A percentile compares a stretch with the other conserved stretches of the same genome.
Evolutionary conservation across 92 coral and sea anemone species (phyloP).

Genomic region (Porites divaricata): DNA sequence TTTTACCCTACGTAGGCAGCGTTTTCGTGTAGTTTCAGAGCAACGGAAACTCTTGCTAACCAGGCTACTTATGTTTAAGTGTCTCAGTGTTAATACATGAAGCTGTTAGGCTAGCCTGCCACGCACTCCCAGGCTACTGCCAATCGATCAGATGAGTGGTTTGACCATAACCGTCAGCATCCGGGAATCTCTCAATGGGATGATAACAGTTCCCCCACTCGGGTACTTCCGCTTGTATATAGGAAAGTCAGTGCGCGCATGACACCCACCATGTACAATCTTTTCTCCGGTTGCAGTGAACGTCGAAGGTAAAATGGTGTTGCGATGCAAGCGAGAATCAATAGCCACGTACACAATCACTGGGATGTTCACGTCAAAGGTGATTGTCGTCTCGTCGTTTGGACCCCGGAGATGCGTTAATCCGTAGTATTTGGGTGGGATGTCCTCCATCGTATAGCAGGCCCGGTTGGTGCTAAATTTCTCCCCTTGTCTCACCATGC

Average conservation of each 20-base stretch:
- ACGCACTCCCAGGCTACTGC: background rate
- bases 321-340: slow-evolving; percentile 68
- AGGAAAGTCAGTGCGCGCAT: slow-evolving; percentile 74
- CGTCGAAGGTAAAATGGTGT: slow-evolving; percentile 44
- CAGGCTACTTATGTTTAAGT: no score
- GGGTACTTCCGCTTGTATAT: slow-evolving; percentile 60
- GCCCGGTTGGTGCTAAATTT: slow-evolving; percentile 87
- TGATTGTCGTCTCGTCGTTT: slow-evolving; percentile 32
- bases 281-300: slow-evolving; percentile 81
- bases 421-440: slow-evolving; percentile 92
- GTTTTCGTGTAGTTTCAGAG: no score
- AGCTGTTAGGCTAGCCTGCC: no score
- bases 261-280: slow-evolving; percentile 91
- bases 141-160: slow-evolving; percentile 36
- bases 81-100: no score
- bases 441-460: slow-evolving; percentile 80
- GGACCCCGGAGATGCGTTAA: slow-evolving; percentile 86
- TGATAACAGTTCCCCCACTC: slow-evolving; percentile 66
- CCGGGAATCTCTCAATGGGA: slow-evolving; percentile 61
- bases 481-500: slow-evolving; percentile 92
- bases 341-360: slow-evolving; percentile 79
- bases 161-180: slow-evolving; percentile 88
- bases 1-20: no score
- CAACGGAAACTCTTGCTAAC: no score
- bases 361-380: slow-evolving; percentile 73